phyloP scores from a whole-genome alignment of 1,140 invertebrate genomes.

The Diprion similis region DNA sequence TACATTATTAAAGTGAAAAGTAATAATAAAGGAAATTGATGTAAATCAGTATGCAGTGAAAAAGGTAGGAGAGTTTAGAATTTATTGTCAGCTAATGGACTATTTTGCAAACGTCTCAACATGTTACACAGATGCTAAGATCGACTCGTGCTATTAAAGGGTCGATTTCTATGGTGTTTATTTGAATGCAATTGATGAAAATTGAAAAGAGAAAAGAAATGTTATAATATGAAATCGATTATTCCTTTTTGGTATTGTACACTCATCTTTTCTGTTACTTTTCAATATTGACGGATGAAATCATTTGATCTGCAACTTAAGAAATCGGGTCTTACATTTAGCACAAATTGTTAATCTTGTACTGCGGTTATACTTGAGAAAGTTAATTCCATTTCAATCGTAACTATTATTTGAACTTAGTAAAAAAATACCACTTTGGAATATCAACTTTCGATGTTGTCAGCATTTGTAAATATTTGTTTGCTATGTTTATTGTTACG shows the following conservation, averaged over 20 bases:
- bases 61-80: not conserved
- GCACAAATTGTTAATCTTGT: constrained; percentile 36
- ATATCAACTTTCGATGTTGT: constrained; percentile 34
- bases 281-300: not conserved
- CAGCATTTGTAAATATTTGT: constrained; percentile 43
- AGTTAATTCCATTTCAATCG: constrained; percentile 12
- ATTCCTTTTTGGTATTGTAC: not conserved
- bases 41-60: not conserved
- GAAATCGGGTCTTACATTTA: constrained; percentile 20
- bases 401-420: constrained; percentile 26
- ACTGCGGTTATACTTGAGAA: constrained; percentile 25
- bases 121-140: not conserved
- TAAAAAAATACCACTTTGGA: constrained; percentile 26
- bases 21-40: not conserved
- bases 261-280: not conserved
- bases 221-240: not conserved
- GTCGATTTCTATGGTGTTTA: not conserved
- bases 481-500: constrained; percentile 31
- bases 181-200: not conserved
- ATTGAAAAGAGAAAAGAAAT: not conserved
- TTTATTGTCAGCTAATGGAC: not conserved
- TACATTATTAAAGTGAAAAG: constrained; percentile 9
- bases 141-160: not conserved
- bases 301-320: not conserved
- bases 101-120: not conserved